Percentiles rank a stretch among this genome's conserved stretches.
Evolutionary conservation across 2,113 vertebrate species (phyloP).

Genomic region (Nasalis larvatus): DNA sequence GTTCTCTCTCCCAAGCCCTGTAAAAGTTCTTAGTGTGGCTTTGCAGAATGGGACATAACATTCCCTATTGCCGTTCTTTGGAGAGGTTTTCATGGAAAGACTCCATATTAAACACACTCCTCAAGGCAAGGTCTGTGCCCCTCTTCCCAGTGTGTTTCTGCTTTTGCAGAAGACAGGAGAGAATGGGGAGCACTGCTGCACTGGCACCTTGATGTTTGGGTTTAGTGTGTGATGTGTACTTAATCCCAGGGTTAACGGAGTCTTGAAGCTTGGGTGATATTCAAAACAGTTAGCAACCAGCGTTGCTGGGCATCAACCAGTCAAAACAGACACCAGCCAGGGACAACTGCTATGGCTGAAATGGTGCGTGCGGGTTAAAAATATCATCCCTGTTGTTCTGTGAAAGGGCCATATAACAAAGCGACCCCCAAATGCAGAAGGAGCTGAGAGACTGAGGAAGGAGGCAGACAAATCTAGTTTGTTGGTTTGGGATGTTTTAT

Average conservation of each 20-base stretch:
- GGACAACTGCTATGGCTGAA: background rate
- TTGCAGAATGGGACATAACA: background rate
- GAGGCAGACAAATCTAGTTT: too few relatives aligned
- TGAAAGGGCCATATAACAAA: too few relatives aligned
- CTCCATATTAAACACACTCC: too few relatives aligned
- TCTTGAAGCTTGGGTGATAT: background rate
- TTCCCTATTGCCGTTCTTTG: background rate
- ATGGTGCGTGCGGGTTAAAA: too few relatives aligned
- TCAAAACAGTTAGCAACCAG: background rate
- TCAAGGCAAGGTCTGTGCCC: background rate
- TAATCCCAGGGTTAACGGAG: background rate
- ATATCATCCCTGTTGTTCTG: too few relatives aligned
- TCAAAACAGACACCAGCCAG: background rate
- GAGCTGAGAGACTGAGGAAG: too few relatives aligned
- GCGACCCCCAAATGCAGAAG: too few relatives aligned
- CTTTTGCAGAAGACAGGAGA: background rate
- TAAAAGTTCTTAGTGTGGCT: background rate
- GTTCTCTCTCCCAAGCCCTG: background rate
- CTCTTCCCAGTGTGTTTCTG: background rate
- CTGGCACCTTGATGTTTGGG: background rate
- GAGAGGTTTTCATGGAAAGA: background rate
- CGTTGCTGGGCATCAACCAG: fast-evolving
- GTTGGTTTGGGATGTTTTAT: too few relatives aligned
- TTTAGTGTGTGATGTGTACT: background rate
- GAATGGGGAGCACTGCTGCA: background rate